Base-by-base conservation (phyloP, 2,888 invertebrate genomes). In the Dynastes maya region DNA sequence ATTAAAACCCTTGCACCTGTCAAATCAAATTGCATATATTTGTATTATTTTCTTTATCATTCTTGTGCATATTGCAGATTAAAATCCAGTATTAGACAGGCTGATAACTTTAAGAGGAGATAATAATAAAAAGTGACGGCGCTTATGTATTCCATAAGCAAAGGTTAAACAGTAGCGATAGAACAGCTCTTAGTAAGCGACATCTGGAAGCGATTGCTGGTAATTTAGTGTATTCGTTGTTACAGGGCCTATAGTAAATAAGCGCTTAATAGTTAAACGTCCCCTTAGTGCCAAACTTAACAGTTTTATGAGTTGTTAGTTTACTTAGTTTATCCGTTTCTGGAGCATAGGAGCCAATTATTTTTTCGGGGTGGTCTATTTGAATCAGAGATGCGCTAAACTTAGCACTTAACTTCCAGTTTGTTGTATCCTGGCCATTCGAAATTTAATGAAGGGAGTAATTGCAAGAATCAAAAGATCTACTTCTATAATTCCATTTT, bases 141-240 rank as follows among this genome's bases (percentile, higher is more conserved):
- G 13, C 3, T 55, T 55, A n/a, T 55, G 13, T 55, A 55, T n/a
- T 55, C 55, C n/a, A 22, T 55, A 55, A 53, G 27, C 58, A 61
- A 40, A 55, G 22, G 22, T 45, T 16, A 22, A 58, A 72, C 58
- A 58, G 72, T 45, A 72, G 72, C 58, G 22, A 22, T 22, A 16
- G 22, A 45, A 8, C 45, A 45, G 45, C 45, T 45, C 8, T 45
- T 45, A 8, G 45, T 49, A 53, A 65, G 74, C 75, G 51, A 81
- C 86, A 85, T 84, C 85, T 86, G 86, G 83, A 84, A 84, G 84
- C 85, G 84, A 85, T 86, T 83, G 84, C 83, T 83, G 83, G 80
- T 79, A 85, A 85, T 85, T 85, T 86, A 86, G 86, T 86, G 83
- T 84, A 78, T 78, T 80, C 76, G 80, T 81, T 81, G 83, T 83